phyloP scores from a whole-genome alignment of 2,797 vertebrate genomes.

The Hemitrygon akajei region DNA sequence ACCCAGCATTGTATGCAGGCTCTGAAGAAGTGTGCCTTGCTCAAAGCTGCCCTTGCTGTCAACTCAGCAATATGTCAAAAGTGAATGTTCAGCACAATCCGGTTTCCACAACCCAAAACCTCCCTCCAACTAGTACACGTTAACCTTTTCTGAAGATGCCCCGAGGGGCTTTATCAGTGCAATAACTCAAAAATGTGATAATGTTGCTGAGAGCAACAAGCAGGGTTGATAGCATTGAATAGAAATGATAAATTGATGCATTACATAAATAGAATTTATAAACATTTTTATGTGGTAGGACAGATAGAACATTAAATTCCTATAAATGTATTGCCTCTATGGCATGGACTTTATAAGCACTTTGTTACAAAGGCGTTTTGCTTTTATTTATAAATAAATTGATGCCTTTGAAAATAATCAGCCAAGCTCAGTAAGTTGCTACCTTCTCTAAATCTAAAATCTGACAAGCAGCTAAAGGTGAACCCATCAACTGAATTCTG shows the following conservation, averaged over 20 bases:
- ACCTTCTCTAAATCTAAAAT: neutral
- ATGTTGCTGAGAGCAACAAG: neutral
- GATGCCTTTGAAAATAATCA: neutral
- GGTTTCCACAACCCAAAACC: no score
- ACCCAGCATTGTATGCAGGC: neutral
- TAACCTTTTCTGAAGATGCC: conserved; percentile 28
- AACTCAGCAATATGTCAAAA: conserved; percentile 11
- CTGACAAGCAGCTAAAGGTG: neutral
- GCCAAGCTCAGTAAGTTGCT: neutral
- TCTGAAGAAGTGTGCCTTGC: neutral
- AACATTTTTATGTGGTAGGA: neutral
- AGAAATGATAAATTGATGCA: neutral
- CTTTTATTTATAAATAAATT: neutral
- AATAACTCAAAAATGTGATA: conserved; percentile 7
- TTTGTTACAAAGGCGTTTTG: neutral
- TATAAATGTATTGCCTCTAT: neutral
- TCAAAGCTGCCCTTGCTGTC: neutral
- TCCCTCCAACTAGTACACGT: neutral
- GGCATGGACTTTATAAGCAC: neutral
- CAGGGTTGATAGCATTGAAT: neutral
- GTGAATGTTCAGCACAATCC: neutral
- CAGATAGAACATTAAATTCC: neutral
- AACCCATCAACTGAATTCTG: neutral
- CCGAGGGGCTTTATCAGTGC: neutral
- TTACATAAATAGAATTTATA: neutral